Base-by-base conservation (phyloP, 2,888 invertebrate species). In the Andrena bicolor region DNA sequence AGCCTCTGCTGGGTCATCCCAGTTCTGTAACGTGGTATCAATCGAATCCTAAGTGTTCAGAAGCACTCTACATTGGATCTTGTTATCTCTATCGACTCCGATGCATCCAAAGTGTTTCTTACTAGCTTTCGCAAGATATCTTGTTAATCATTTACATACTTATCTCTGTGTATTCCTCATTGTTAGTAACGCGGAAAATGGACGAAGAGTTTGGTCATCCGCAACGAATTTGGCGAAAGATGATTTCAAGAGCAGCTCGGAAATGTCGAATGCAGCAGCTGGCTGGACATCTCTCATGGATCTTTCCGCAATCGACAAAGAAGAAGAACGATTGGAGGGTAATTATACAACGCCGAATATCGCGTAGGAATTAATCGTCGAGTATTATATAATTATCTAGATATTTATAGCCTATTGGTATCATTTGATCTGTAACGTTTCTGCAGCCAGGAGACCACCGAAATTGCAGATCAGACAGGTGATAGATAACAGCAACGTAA, bases 221-320 rank as follows among this genome's bases (percentile, higher is more conserved):
- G 97, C 96, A 89, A 96, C 96, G 86, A 97, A 97, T 93, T 95
- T 97, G 87, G 86, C 91, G 2, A 94, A 93, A 72, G 93, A 93
- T 75, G 93, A 90, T 60, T 74, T 68, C 10, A 88, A 80, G 68
- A 51, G 51, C 35, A 79, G 72, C 20, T 77, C 86, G 20, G 83
- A 86, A 26, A 4, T 83, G 10, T 49, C 87, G 7, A 23, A 60
- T 0, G 76, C 88, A 41, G 85, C 90, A 30, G 88, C 89, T 28
- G 90, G 88, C 51, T 98, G 97, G 97, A 97, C 97, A 91, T 98
- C 97, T 86, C 97, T 97, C 87, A 97, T 97, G 89, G 97, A 97
- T 94, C 95, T 97, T 92, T 96, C 96, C 83, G 82, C 84, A 69
- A 88, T 90, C 32, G 90, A 89, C n/a, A 87, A 84, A 32, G 75